A percentile compares a stretch with the other conserved stretches of the same genome.
Evolutionary conservation across 2,797 vertebrate genomes (phyloP).

Genomic region (Diglossa cyanea): DNA sequence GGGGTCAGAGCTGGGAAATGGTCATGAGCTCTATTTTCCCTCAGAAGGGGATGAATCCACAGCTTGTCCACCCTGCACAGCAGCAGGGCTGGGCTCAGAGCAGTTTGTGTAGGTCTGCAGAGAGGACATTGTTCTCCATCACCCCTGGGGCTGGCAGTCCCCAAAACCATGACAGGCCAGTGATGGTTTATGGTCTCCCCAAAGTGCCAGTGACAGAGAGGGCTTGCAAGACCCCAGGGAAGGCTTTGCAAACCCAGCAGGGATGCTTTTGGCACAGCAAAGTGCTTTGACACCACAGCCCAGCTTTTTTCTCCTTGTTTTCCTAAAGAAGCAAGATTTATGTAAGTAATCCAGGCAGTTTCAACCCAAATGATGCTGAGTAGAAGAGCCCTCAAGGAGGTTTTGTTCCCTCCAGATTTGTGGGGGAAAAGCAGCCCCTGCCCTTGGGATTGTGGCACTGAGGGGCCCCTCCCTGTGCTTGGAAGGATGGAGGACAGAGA

Average conservation of each 20-base stretch:
- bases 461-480: neutral
- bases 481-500: neutral
- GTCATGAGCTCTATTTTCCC: accelerated
- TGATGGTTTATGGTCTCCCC: neutral
- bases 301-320: neutral
- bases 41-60: neutral
- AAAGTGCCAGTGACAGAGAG: neutral
- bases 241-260: neutral
- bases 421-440: neutral
- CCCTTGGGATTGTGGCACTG: accelerated
- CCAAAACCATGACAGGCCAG: neutral
- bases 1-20: neutral
- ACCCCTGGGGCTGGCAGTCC: accelerated
- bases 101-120: neutral
- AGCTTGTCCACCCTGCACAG: neutral
- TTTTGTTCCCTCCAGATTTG: neutral
- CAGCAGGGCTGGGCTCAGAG: neutral
- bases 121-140: neutral
- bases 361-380: neutral
- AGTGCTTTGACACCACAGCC: conserved; percentile 3
- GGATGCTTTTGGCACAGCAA: neutral
- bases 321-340: conserved; percentile 30
- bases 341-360: neutral
- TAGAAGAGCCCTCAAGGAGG: neutral
- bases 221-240: neutral